Evolutionary conservation across 2,888 invertebrate genomes (phyloP).

Genomic region (Tridacna crocea): DNA sequence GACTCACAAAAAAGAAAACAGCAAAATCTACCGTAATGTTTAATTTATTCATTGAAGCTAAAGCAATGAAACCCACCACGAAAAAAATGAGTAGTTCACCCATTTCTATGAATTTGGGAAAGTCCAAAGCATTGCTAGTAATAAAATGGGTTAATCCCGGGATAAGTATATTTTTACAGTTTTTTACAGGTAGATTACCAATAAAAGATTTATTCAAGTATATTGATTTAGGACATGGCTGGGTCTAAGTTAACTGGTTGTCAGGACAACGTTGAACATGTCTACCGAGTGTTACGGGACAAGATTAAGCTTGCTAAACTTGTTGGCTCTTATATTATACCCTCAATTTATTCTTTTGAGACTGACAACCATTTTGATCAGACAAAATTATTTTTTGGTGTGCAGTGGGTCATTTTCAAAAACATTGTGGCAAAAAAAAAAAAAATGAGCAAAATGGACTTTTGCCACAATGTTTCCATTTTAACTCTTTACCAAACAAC

Average conservation of each 20-base stretch:
- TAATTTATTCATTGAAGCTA: too few relatives aligned
- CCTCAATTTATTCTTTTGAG: not conserved
- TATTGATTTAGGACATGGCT: slow-evolving; percentile 69
- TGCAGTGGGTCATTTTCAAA: not conserved
- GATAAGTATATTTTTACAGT: slow-evolving; percentile 67
- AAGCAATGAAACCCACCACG: too few relatives aligned
- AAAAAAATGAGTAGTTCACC: not conserved
- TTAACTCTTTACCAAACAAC: not conserved
- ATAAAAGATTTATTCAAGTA: slow-evolving; percentile 76
- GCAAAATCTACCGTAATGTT: too few relatives aligned
- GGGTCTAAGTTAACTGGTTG: slow-evolving; percentile 59
- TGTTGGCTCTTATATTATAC: not conserved
- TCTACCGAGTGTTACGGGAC: slow-evolving; percentile 9
- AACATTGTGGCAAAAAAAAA: not conserved
- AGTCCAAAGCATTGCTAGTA: not conserved
- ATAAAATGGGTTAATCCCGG: slow-evolving; percentile 36
- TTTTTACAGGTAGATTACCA: slow-evolving; percentile 63
- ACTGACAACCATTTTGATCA: not conserved
- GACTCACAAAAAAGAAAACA: too few relatives aligned
- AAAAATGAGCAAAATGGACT: not conserved
- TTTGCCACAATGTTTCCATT: not conserved
- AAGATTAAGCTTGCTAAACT: slow-evolving; percentile 8
- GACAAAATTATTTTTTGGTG: not conserved
- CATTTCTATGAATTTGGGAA: not conserved
- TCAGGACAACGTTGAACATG: slow-evolving; percentile 52